These are phyloP conservation scores for Paedocypris micromegethes DNA, from an alignment of 2,797 vertebrate genomes.

Conservation along the genomic window DNA sequence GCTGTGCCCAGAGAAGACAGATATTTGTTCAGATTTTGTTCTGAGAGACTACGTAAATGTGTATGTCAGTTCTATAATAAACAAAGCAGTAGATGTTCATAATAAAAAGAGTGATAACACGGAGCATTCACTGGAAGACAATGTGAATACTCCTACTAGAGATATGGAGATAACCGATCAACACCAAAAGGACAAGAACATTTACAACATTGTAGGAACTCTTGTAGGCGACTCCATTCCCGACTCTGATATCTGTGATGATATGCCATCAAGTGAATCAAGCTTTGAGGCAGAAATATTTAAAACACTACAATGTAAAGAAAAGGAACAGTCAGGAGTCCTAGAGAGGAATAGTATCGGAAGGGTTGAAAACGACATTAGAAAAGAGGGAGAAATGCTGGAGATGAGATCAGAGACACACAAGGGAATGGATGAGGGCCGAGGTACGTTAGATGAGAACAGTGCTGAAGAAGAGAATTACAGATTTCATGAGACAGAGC, in stretches of 20 bases:
- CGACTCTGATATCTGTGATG: slow-evolving; percentile 11
- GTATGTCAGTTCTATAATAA: slow-evolving; percentile 50
- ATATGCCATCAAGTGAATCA: slow-evolving; percentile 5
- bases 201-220: neutral
- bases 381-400: neutral
- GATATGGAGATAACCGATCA: slow-evolving; percentile 1
- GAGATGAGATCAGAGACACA: neutral
- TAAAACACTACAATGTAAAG: neutral
- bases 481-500: slow-evolving; percentile 17
- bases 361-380: slow-evolving; percentile 5
- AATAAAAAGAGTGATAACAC: slow-evolving; percentile 5
- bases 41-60: slow-evolving; percentile 41
- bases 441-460: neutral
- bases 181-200: slow-evolving; percentile 1
- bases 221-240: neutral
- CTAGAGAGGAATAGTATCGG: neutral
- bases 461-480: slow-evolving; percentile 9
- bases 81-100: slow-evolving; percentile 42
- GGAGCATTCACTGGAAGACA: neutral
- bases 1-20: slow-evolving; percentile 19
- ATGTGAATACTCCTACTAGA: slow-evolving; percentile 2
- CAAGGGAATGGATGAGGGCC: slow-evolving; percentile 9
- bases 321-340: neutral
- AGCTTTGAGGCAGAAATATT: slow-evolving; percentile 26
- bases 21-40: slow-evolving; percentile 10